Evolutionary conservation across 1,140 invertebrate genomes (phyloP).

Genomic region (Danaus plexippus): DNA sequence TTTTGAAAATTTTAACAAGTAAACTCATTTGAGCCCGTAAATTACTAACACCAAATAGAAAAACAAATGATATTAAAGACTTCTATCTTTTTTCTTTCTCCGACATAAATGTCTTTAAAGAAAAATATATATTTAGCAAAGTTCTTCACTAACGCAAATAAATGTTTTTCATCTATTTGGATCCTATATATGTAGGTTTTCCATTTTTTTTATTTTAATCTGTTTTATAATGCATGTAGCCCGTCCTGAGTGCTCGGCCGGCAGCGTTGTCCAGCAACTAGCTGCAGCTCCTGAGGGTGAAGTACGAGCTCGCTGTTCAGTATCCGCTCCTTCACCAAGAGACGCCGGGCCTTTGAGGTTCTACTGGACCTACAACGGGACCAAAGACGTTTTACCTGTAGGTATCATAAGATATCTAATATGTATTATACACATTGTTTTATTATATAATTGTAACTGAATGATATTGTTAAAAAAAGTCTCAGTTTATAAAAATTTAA

Average conservation of each 20-base stretch:
- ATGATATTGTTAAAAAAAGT: too few relatives aligned
- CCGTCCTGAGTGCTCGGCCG: constrained; percentile 60
- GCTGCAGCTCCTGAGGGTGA: constrained; percentile 70
- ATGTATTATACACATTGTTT: not conserved
- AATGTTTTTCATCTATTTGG: not conserved
- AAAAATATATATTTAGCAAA: too few relatives aligned
- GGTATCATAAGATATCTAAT: constrained; percentile 24
- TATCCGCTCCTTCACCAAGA: constrained; percentile 81
- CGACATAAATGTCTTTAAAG: too few relatives aligned
- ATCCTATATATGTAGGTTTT: not conserved
- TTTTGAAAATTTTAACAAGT: too few relatives aligned
- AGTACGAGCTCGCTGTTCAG: constrained; percentile 78
- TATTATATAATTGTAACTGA: too few relatives aligned
- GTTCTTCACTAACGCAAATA: too few relatives aligned
- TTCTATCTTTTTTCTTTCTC: too few relatives aligned
- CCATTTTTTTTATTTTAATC: not conserved
- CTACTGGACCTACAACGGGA: constrained; percentile 86
- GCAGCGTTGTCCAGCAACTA: constrained; percentile 54
- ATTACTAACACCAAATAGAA: too few relatives aligned
- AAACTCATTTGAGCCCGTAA: too few relatives aligned
- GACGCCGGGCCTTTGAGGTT: constrained; percentile 80
- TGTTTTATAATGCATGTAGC: constrained; percentile 25
- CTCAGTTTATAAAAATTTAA: too few relatives aligned
- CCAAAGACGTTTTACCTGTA: constrained; percentile 79
- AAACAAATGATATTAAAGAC: too few relatives aligned